Percentiles rank a stretch among this genome's conserved stretches.
Conservation (phyloP, 2,888 invertebrate genomes). For the Endomychus coccineus region DNA sequence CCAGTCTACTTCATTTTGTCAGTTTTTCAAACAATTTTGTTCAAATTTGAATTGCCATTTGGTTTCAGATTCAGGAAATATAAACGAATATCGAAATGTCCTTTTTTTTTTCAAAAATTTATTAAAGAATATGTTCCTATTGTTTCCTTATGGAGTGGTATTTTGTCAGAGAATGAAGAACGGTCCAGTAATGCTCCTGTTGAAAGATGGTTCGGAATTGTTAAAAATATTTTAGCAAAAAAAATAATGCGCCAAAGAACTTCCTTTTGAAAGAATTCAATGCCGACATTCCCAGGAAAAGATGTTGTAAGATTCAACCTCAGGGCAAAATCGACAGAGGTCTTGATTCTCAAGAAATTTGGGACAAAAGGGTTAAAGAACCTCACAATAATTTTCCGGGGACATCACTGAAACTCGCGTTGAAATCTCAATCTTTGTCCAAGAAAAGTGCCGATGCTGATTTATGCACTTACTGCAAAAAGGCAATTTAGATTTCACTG, state of each 20-base stretch:
- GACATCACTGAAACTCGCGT: constrained; percentile 1
- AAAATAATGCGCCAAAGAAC: constrained; percentile 1
- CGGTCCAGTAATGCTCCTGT: constrained; percentile 7
- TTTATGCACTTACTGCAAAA: constrained; percentile 4
- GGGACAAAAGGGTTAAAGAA: constrained; percentile 3
- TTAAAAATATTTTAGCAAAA: constrained; percentile 1
- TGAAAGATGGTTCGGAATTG: constrained; percentile 4
- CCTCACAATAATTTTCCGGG: constrained; percentile 2
- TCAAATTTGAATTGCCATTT: too few relatives aligned
- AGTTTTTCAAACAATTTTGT: too few relatives aligned
- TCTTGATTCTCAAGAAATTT: constrained; percentile 4
- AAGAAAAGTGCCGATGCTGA: constrained; percentile 2
- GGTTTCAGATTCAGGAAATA: background rate
- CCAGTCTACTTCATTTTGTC: too few relatives aligned
- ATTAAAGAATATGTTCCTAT: too few relatives aligned
- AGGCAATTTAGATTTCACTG: constrained; percentile 3
- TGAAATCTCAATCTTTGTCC: constrained; percentile 4
- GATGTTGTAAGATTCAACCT: background rate
- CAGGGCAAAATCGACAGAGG: background rate
- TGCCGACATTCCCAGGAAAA: background rate
- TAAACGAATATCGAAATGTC: background rate
- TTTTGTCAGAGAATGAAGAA: background rate
- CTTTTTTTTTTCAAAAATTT: background rate
- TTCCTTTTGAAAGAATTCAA: constrained; percentile 2
- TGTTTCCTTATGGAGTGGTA: constrained; percentile 3